Evolutionary conservation across 2,797 vertebrate species (phyloP), one percentile per base, ranked within the genome.

Genomic region (Gambelia wislizenii): DNA sequence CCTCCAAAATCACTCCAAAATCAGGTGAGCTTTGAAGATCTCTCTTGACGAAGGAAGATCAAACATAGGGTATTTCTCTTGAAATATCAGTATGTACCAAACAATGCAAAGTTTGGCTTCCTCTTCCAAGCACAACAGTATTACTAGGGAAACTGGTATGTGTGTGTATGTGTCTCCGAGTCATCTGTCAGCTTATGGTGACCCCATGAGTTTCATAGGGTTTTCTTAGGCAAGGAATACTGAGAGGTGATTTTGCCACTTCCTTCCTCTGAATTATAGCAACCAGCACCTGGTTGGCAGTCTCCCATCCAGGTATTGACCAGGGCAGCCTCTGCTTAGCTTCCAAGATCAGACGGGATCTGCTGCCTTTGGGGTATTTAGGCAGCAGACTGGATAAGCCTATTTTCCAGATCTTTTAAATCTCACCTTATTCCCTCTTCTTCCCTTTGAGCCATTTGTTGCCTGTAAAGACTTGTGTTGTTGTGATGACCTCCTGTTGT

Each of bases 401-500:
- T 44, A 27, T 54, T 78, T 76, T 54, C 30, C 14, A 5, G 52
- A 54, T 44, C 47, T 76, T 83, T 27, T 10, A 36, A 42, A 44
- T 18, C 79, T 84, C 42, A 2, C 88, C 13, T 4, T 2, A 36
- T 88, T 84, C 39, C 70, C 77, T 20, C 36, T 87, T 4, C 6
- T n/a, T 85, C 25, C 6, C 30, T 42, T 56, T 56, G 36, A 79
- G 64, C 80, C 0, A 0, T 44, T 2, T 49, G 47, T 25, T 61
- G 42, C 59, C 42, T 13, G 3, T 6, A 2, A 79, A 78, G 36
- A 86, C 64, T 12, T 13, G 6, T 25, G 10, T 0, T 54, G 3
- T 7, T 89, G 80, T 42, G 61, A 87, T 70, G 69, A 87, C 61
- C 72, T 27, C 39, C 39, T 89, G 80, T 86, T 52, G 27, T 8